Conservation (phyloP, 2,113 vertebrate genomes). For the Chloropsis hardwickii region DNA sequence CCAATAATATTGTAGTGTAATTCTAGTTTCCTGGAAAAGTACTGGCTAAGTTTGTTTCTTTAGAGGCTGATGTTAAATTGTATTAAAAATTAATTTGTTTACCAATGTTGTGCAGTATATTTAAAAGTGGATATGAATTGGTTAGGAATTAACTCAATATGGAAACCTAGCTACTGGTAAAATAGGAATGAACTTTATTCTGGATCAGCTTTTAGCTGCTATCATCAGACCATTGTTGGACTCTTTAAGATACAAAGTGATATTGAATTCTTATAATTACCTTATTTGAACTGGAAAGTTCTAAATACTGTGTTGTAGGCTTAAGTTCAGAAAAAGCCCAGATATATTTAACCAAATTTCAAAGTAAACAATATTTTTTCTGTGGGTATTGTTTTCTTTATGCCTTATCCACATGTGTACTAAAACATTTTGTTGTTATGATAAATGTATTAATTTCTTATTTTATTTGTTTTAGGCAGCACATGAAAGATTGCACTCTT, state of each 20-base stretch:
- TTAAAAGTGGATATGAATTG: background rate
- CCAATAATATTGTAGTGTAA: background rate
- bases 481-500: conserved; percentile 90
- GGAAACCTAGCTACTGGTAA: background rate
- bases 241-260: background rate
- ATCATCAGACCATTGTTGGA: background rate
- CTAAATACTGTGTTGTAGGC: background rate
- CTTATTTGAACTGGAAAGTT: background rate
- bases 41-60: background rate
- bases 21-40: background rate
- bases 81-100: background rate
- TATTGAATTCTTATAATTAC: background rate
- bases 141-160: background rate
- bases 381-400: background rate
- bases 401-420: background rate
- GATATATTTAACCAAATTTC: background rate
- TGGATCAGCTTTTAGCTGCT: background rate
- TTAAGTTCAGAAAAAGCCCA: background rate
- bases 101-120: background rate
- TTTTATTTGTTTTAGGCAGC: conserved; percentile 84
- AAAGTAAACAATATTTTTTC: background rate
- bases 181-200: background rate
- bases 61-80: background rate
- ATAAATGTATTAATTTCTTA: background rate
- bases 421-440: background rate